Evolutionary conservation across 2,797 vertebrate species (phyloP).

Genomic region (Epinephelus awoara): DNA sequence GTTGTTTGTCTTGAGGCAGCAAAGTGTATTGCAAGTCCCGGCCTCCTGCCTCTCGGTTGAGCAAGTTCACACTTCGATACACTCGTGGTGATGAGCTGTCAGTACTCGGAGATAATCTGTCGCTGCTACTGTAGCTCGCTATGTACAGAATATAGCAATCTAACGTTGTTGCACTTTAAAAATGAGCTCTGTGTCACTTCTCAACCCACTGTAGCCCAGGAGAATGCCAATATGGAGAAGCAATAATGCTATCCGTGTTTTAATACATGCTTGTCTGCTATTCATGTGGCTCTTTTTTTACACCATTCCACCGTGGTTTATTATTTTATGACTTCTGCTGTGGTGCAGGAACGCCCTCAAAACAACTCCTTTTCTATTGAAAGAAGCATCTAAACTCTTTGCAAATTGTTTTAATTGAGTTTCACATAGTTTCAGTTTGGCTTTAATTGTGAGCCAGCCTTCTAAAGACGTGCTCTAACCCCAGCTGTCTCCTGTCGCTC

Average conservation of each 20-base stretch:
- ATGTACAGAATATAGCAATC: slow-evolving; percentile 2
- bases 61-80: slow-evolving; percentile 16
- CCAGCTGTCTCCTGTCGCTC: slow-evolving; percentile 20
- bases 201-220: neutral
- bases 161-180: neutral
- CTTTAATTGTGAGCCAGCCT: slow-evolving; percentile 7
- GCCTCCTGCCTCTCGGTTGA: slow-evolving; percentile 9
- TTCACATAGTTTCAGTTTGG: neutral
- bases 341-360: neutral
- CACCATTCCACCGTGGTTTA: neutral
- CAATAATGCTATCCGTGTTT: neutral
- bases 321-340: neutral
- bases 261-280: neutral
- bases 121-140: neutral
- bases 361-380: neutral
- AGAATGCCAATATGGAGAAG: neutral
- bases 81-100: slow-evolving; percentile 13
- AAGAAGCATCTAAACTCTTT: neutral
- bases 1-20: slow-evolving; percentile 9
- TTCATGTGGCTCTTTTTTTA: neutral
- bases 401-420: neutral
- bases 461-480: neutral
- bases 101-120: slow-evolving; percentile 8
- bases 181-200: slow-evolving; percentile 3
- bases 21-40: neutral